Conservation (phyloP, 2,888 invertebrate genomes). For the Xylota sylvarum region DNA sequence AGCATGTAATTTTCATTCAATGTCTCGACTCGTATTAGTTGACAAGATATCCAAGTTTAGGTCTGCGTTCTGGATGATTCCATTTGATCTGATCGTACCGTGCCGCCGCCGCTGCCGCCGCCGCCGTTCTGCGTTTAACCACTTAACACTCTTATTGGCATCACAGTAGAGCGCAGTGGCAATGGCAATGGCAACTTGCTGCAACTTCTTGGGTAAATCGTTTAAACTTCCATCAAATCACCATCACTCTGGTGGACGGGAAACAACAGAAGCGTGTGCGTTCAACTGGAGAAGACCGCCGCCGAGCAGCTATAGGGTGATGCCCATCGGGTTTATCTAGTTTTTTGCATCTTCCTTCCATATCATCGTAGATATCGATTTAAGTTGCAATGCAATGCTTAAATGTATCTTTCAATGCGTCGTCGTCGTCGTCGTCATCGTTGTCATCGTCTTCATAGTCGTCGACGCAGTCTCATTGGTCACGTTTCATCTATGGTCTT, state of each 20-base stretch:
- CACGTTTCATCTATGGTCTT: slow-evolving; percentile 65
- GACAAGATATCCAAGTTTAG: slow-evolving; percentile 51
- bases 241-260: slow-evolving; percentile 42
- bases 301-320: slow-evolving; percentile 48
- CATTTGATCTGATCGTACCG: slow-evolving; percentile 45
- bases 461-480: slow-evolving; percentile 41
- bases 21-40: slow-evolving; percentile 51
- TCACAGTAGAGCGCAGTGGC: slow-evolving; percentile 26
- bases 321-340: slow-evolving; percentile 67
- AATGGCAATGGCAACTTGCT: slow-evolving; percentile 34
- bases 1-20: slow-evolving; percentile 65
- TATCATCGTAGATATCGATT: slow-evolving; percentile 65
- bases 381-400: slow-evolving; percentile 46
- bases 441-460: slow-evolving; percentile 9
- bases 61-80: slow-evolving; percentile 35
- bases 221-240: slow-evolving; percentile 67
- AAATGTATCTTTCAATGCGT: slow-evolving; percentile 56
- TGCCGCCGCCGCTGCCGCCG: slow-evolving; percentile 6
- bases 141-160: slow-evolving; percentile 59
- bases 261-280: slow-evolving; percentile 61
- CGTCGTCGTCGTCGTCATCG: slow-evolving; percentile 17
- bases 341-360: slow-evolving; percentile 41
- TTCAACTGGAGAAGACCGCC: slow-evolving; percentile 52
- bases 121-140: slow-evolving; percentile 45
- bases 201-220: slow-evolving; percentile 61